These are phyloP conservation scores for Oophaga sylvatica DNA, from an alignment of 2,797 vertebrate species.

Conservation along the genomic window DNA sequence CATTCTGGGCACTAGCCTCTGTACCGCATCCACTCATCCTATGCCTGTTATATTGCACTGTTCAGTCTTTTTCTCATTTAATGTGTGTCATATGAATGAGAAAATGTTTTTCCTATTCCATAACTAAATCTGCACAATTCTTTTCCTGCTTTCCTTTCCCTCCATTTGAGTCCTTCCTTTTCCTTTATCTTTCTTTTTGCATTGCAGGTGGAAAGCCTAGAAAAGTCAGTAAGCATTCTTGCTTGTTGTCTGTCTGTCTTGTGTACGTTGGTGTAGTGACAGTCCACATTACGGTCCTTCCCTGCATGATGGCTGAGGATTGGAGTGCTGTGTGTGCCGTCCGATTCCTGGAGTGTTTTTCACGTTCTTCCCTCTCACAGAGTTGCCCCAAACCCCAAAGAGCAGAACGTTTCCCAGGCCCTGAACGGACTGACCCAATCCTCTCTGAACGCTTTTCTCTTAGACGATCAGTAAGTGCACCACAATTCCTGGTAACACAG, in stretches of 20 bases:
- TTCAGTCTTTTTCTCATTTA: background rate
- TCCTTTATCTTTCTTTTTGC: conserved; percentile 67
- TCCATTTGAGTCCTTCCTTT: conserved; percentile 55
- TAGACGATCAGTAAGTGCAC: conserved; percentile 49
- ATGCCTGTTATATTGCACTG: background rate
- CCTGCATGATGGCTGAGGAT: conserved; percentile 22
- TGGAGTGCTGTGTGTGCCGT: background rate
- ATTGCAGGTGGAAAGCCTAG: conserved; percentile 87
- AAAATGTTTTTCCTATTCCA: background rate
- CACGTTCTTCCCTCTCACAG: conserved; percentile 38
- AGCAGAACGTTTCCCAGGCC: conserved; percentile 27
- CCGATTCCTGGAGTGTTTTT: background rate
- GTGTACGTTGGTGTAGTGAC: conserved; percentile 17
- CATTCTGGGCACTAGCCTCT: background rate
- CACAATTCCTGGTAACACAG: background rate
- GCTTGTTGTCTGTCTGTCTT: conserved; percentile 54
- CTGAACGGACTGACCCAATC: conserved; percentile 36
- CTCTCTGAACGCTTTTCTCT: conserved; percentile 30
- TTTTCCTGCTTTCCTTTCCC: background rate
- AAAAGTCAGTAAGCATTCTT: conserved; percentile 93
- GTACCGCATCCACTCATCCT: background rate
- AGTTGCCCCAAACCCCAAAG: conserved; percentile 43
- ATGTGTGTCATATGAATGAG: background rate
- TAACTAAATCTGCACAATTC: background rate
- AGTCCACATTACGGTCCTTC: background rate